These are phyloP conservation scores for Gisinianus flammeolus DNA, from an alignment of 2,888 invertebrate genomes.

Conservation along the genomic window DNA sequence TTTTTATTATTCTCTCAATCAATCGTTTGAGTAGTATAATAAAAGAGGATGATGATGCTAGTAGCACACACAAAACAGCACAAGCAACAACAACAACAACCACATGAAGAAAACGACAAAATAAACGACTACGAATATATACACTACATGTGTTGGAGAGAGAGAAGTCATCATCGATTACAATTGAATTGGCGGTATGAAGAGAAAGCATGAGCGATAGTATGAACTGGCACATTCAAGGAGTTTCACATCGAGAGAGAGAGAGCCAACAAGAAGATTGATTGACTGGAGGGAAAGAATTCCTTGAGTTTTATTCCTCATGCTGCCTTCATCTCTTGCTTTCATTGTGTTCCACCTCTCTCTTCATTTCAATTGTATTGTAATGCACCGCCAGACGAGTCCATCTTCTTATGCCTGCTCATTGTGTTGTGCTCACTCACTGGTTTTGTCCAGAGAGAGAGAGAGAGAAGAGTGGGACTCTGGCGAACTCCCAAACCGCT, in stretches of 20 bases:
- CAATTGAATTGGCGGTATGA: constrained; percentile 10
- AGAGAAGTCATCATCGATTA: constrained; percentile 34
- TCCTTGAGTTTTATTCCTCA: constrained; percentile 29
- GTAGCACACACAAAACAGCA: no score
- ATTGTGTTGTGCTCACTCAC: not conserved
- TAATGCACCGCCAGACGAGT: constrained; percentile 29
- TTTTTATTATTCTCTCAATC: no score
- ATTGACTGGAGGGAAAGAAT: constrained; percentile 41
- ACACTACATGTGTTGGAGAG: not conserved
- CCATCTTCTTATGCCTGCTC: constrained; percentile 6
- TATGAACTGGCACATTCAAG: constrained; percentile 26
- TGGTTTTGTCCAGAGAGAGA: not conserved
- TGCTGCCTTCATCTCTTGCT: constrained; percentile 7
- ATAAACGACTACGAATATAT: not conserved
- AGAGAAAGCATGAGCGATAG: not conserved
- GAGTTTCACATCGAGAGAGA: not conserved
- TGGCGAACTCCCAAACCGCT: constrained; percentile 27
- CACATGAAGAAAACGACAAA: constrained; percentile 1
- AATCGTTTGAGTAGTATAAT: no score
- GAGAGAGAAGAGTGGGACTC: not conserved
- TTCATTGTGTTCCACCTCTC: constrained; percentile 21
- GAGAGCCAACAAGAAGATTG: constrained; percentile 27
- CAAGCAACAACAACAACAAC: not conserved
- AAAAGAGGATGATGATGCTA: not conserved
- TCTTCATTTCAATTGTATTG: constrained; percentile 17